Conservation (phyloP, 2,113 vertebrate genomes). For the Callaeas wilsoni region DNA sequence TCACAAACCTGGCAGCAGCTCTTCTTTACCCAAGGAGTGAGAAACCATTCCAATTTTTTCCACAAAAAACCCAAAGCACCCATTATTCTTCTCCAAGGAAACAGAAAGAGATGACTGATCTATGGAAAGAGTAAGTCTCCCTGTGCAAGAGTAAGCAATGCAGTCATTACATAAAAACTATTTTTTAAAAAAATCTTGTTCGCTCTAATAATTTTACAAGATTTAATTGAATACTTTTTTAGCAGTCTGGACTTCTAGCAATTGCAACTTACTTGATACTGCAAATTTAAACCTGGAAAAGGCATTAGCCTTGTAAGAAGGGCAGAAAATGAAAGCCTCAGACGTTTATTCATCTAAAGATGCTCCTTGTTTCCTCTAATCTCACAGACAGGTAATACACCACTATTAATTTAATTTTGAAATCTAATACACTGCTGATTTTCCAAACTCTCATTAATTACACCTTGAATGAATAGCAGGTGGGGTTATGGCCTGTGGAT, state of each 20-base stretch:
- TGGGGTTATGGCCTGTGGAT: not conserved
- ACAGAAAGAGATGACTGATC: not conserved
- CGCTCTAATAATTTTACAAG: not conserved
- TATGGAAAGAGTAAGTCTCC: not conserved
- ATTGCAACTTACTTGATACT: not conserved
- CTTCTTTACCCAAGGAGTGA: not conserved
- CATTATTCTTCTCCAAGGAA: not conserved
- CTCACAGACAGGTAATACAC: not conserved
- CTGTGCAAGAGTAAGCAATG: not conserved
- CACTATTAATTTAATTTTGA: not conserved
- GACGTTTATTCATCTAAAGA: not conserved
- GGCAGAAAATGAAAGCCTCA: not conserved
- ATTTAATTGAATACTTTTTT: not conserved
- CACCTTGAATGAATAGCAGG: not conserved
- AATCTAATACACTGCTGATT: not conserved
- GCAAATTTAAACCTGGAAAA: not conserved
- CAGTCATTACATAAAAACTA: not conserved
- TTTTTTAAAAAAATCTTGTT: not conserved
- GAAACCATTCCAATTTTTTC: not conserved
- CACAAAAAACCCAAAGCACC: not conserved
- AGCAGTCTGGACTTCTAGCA: not conserved
- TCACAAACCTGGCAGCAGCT: not conserved
- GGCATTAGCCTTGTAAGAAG: not conserved
- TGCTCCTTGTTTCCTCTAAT: not conserved
- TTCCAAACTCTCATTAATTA: not conserved